Evolutionary conservation across 2,888 invertebrate genomes (phyloP).

Genomic region (Drosophila anomelani): DNA sequence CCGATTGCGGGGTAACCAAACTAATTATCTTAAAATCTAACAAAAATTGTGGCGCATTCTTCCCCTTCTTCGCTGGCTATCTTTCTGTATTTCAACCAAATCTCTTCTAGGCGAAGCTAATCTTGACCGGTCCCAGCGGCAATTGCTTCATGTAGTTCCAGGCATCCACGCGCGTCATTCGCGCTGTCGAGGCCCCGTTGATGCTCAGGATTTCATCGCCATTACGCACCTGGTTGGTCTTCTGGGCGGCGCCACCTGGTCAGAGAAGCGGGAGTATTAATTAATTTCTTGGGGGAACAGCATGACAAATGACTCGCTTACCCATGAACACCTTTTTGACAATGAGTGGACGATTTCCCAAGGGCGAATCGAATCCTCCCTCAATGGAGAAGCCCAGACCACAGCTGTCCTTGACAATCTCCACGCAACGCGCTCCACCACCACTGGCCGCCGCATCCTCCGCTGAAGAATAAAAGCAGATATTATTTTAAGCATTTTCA

Average conservation of each 20-base stretch:
- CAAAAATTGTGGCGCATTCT: slow-evolving; percentile 72
- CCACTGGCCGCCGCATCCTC: slow-evolving; percentile 72
- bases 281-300: neutral
- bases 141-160: slow-evolving; percentile 97
- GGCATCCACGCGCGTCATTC: slow-evolving; percentile 96
- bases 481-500: neutral
- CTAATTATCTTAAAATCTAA: slow-evolving; percentile 56
- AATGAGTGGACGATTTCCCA: slow-evolving; percentile 94
- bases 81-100: neutral
- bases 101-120: slow-evolving; percentile 77
- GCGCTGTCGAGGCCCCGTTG: slow-evolving; percentile 91
- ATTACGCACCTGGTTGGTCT: slow-evolving; percentile 91
- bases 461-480: slow-evolving; percentile 26
- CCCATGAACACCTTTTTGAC: slow-evolving; percentile 98
- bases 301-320: slow-evolving; percentile 83
- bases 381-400: slow-evolving; percentile 97
- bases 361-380: slow-evolving; percentile 95
- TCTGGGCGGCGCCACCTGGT: slow-evolving; percentile 94
- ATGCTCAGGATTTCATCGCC: slow-evolving; percentile 95
- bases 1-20: slow-evolving; percentile 36
- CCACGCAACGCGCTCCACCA: slow-evolving; percentile 73
- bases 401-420: slow-evolving; percentile 89
- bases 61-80: slow-evolving; percentile 36
- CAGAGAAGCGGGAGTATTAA: neutral
- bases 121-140: slow-evolving; percentile 91